Conservation (phyloP, 2,888 invertebrate genomes). For the Drosophila nr. perissopoda region DNA sequence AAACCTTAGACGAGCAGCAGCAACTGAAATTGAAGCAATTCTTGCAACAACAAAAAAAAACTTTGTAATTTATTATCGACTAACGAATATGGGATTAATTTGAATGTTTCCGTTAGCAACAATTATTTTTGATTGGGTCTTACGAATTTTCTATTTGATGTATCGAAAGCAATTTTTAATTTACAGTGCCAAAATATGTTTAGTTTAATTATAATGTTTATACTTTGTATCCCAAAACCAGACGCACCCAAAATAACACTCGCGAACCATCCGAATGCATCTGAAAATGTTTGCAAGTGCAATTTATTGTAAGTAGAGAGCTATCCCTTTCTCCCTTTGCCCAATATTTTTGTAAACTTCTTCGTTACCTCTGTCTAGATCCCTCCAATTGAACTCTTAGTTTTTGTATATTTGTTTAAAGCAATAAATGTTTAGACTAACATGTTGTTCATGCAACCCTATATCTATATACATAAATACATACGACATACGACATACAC, state of each 20-base stretch:
- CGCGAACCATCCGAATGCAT: constrained; percentile 57
- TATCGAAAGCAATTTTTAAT: constrained; percentile 70
- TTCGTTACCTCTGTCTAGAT: constrained; percentile 37
- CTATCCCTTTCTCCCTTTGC: neutral
- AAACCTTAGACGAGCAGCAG: constrained; percentile 45
- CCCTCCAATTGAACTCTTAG: constrained; percentile 29
- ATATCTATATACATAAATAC: constrained; percentile 15
- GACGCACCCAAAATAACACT: constrained; percentile 37
- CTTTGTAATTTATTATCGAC: constrained; percentile 66
- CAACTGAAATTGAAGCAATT: constrained; percentile 27
- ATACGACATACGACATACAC: constrained; percentile 26
- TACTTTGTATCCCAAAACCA: constrained; percentile 31
- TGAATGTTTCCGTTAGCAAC: constrained; percentile 26
- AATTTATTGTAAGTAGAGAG: constrained; percentile 56
- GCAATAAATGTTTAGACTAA: constrained; percentile 55
- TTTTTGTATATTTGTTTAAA: constrained; percentile 62
- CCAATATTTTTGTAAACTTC: constrained; percentile 45
- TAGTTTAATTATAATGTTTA: constrained; percentile 74
- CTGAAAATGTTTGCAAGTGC: constrained; percentile 60
- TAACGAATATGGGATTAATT: constrained; percentile 27
- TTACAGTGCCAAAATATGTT: constrained; percentile 83
- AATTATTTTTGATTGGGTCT: constrained; percentile 23
- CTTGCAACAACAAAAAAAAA: constrained; percentile 36
- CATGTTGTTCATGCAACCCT: constrained; percentile 42
- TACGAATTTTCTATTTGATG: constrained; percentile 39